Evolutionary conservation across 2,797 vertebrate genomes (phyloP).

Genomic region (Typhlichthys subterraneus): DNA sequence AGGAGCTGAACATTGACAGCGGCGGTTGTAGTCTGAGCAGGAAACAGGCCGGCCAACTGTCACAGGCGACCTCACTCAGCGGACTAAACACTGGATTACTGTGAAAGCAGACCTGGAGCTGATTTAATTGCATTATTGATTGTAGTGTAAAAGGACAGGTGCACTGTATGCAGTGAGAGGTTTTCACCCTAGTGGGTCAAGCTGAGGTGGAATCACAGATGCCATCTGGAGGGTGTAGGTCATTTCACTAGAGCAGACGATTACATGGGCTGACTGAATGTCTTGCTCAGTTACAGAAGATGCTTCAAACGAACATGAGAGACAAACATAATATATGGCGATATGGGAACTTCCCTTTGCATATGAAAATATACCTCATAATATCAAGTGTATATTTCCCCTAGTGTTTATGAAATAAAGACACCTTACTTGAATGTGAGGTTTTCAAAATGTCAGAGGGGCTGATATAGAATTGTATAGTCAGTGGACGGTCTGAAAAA

Average conservation of each 20-base stretch:
- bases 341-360: too few relatives aligned
- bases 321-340: neutral
- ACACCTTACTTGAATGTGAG: constrained; percentile 68
- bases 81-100: constrained; percentile 71
- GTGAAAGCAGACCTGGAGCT: neutral
- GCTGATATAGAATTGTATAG: constrained; percentile 78
- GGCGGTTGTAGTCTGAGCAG: constrained; percentile 78
- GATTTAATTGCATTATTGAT: too few relatives aligned
- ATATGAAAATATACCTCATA: too few relatives aligned
- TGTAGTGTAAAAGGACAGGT: too few relatives aligned
- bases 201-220: constrained; percentile 71
- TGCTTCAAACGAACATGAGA: neutral
- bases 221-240: constrained; percentile 73
- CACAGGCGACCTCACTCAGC: constrained; percentile 57
- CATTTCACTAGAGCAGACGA: constrained; percentile 56
- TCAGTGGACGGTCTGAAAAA: constrained; percentile 76
- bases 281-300: constrained; percentile 9
- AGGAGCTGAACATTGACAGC: constrained; percentile 66
- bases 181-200: constrained; percentile 63
- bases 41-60: constrained; percentile 78
- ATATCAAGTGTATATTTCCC: too few relatives aligned
- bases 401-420: neutral
- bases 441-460: constrained; percentile 63
- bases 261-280: constrained; percentile 71
- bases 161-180: neutral